Conservation (phyloP, 2,888 invertebrate species). For the Lamellibrachia satsuma region DNA sequence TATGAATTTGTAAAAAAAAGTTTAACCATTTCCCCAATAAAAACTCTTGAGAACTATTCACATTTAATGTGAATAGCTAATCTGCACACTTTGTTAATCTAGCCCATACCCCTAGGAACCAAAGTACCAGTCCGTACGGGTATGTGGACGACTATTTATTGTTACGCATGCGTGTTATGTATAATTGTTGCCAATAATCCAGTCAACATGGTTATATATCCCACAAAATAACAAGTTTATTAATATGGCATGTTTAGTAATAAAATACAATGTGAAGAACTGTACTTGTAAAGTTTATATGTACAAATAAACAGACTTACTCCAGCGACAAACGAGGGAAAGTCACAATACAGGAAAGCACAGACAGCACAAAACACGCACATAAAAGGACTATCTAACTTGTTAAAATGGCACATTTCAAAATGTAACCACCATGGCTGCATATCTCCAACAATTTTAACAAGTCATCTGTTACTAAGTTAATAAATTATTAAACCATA, state of each 20-base stretch:
- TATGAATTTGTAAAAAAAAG: too few species aligned
- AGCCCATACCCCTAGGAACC: too few species aligned
- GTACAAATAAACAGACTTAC: not conserved
- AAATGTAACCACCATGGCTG: not conserved
- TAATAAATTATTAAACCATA: not conserved
- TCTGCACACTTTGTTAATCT: too few species aligned
- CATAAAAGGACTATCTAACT: not conserved
- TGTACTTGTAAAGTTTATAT: not conserved
- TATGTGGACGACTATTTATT: not conserved
- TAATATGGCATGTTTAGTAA: not conserved
- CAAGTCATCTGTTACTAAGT: not conserved
- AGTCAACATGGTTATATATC: not conserved
- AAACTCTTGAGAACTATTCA: too few species aligned
- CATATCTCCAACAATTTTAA: not conserved
- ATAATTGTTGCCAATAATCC: not conserved
- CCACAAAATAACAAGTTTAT: constrained; percentile 17
- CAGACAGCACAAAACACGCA: not conserved
- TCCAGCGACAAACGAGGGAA: not conserved
- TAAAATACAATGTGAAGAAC: not conserved
- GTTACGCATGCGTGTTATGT: not conserved
- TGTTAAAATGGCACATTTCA: not conserved
- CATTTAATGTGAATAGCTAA: too few species aligned
- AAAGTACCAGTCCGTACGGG: too few species aligned
- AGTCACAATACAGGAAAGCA: not conserved
- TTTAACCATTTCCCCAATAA: too few species aligned